These are phyloP conservation scores for Salminus brasiliensis DNA, from an alignment of 2,113 vertebrate genomes.

Conservation along the genomic window DNA sequence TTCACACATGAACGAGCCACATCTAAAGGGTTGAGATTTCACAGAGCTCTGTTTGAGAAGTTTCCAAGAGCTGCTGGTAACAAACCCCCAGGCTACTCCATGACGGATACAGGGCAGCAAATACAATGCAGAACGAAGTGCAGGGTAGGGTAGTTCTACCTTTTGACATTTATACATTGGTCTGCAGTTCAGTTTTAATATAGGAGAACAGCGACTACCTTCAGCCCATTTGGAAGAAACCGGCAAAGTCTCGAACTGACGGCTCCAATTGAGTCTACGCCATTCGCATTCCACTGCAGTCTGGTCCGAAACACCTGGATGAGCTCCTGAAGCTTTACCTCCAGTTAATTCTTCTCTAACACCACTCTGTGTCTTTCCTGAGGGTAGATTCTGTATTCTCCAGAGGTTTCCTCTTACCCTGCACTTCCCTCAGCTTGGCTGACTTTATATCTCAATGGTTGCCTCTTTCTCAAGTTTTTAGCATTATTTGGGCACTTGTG, in stretches of 20 bases:
- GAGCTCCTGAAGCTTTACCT: slow-evolving; percentile 34
- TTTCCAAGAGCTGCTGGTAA: slow-evolving; percentile 19
- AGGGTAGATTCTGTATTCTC: slow-evolving; percentile 21
- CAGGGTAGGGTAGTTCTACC: neutral
- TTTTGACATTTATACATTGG: neutral
- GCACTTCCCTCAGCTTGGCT: slow-evolving; percentile 27
- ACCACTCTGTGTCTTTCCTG: slow-evolving; percentile 21
- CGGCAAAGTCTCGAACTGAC: neutral
- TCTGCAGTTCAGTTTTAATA: neutral
- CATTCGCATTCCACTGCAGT: slow-evolving; percentile 6
- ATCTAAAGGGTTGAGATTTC: slow-evolving; percentile 22
- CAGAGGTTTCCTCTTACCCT: neutral
- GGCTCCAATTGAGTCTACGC: neutral
- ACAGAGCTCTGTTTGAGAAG: slow-evolving; percentile 28
- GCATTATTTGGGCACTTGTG: slow-evolving; percentile 38
- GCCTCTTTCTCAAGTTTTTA: slow-evolving; percentile 44
- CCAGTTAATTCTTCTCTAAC: slow-evolving; percentile 14
- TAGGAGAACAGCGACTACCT: neutral
- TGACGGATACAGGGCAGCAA: neutral
- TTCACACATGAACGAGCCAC: slow-evolving; percentile 40
- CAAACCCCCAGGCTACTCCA: neutral
- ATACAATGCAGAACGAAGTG: neutral
- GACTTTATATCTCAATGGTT: slow-evolving; percentile 29
- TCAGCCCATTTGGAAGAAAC: neutral
- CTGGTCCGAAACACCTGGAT: slow-evolving; percentile 15